Evolutionary conservation across 2,797 vertebrate species (phyloP).

Genomic region (Eulemur coronatus): DNA sequence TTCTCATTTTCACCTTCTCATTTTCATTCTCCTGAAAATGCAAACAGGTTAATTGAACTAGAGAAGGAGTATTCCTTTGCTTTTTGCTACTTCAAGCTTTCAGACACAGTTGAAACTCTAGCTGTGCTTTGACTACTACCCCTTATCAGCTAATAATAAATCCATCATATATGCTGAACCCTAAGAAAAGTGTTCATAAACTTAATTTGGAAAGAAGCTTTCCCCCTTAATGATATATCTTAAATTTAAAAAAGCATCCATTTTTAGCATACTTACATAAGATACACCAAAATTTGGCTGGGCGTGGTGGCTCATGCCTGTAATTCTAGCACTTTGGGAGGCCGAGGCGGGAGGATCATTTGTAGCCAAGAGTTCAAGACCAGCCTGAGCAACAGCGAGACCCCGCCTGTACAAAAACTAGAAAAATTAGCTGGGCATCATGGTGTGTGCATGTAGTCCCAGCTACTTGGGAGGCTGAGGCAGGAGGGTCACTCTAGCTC

Average conservation of each 20-base stretch:
- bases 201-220: not conserved
- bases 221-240: not conserved
- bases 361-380: not conserved
- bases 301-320: not conserved
- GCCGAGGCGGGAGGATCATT: not conserved
- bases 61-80: not conserved
- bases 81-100: not conserved
- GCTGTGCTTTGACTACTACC: not conserved
- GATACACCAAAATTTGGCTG: not conserved
- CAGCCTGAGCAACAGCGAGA: not conserved
- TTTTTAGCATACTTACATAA: not conserved
- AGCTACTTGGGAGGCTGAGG: not conserved
- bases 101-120: not conserved
- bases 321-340: not conserved
- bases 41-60: not conserved
- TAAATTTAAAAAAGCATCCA: not conserved
- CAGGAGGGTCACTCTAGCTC: not conserved
- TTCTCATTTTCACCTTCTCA: conserved; percentile 16
- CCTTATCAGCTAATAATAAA: not conserved
- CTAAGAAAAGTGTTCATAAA: not conserved
- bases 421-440: not conserved
- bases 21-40: not conserved
- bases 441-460: not conserved
- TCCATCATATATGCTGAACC: not conserved
- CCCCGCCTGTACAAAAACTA: not conserved